phyloP scores from a whole-genome alignment of 2,797 vertebrate species.

The Ciconia nigra region DNA sequence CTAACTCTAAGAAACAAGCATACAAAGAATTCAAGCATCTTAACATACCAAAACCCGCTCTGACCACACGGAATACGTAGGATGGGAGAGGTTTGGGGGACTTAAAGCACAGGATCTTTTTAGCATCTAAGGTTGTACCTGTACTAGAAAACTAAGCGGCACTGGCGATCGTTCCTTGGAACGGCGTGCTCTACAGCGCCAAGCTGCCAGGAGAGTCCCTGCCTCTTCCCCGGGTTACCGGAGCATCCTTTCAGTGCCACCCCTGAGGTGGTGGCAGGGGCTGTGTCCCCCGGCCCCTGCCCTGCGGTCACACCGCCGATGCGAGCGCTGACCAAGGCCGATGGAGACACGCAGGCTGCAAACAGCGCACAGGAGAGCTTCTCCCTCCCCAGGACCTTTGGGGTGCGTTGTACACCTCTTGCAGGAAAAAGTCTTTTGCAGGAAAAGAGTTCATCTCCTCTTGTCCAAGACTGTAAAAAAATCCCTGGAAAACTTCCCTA shows the following conservation, averaged over 20 bases:
- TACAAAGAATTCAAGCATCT: neutral
- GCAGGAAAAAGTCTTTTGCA: neutral
- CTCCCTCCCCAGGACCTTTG: fast-evolving
- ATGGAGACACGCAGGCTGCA: neutral
- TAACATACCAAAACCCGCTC: neutral
- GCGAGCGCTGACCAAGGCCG: neutral
- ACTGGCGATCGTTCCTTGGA: neutral
- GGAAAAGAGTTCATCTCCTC: neutral
- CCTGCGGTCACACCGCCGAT: fast-evolving
- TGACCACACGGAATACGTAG: neutral
- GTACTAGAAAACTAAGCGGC: neutral
- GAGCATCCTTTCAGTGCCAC: neutral
- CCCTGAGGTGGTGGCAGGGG: fast-evolving
- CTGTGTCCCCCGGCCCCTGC: neutral
- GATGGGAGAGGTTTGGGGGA: too few relatives aligned
- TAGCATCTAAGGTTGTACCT: neutral
- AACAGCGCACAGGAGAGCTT: neutral
- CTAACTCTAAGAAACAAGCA: neutral
- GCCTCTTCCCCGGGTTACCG: neutral
- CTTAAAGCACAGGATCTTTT: neutral
- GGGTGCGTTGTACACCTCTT: fast-evolving
- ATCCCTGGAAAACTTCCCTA: neutral
- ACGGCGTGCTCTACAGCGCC: neutral
- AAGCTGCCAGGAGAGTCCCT: neutral
- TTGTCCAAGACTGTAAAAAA: neutral